Percentiles rank a stretch among this genome's conserved stretches.
Conservation (phyloP, 2,113 vertebrate genomes). For the Brienomyrus longianalis region DNA sequence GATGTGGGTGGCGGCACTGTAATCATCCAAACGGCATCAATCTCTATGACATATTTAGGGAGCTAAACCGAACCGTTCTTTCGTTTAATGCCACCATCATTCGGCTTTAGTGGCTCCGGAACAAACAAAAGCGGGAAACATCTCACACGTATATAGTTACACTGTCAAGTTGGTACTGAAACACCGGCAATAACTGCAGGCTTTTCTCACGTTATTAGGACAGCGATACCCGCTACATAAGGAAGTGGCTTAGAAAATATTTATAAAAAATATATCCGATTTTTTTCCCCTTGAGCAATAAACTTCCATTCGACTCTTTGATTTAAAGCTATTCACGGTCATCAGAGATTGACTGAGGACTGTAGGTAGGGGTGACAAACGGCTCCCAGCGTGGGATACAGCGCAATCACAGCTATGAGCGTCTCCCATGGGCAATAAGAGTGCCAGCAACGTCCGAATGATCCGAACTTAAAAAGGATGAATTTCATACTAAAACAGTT, state of each 20-base stretch:
- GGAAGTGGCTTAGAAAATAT: neutral
- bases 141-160: neutral
- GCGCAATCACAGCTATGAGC: neutral
- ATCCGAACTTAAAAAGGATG: neutral
- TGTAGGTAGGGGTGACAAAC: neutral
- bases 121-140: neutral
- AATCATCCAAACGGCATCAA: neutral
- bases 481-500: conserved; percentile 7
- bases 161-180: neutral
- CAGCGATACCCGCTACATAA: neutral
- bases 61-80: neutral
- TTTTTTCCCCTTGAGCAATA: neutral
- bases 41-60: neutral
- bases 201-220: neutral
- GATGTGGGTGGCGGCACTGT: neutral
- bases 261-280: neutral
- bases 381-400: neutral
- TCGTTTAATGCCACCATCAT: neutral
- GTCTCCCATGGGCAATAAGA: neutral
- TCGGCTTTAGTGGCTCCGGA: neutral
- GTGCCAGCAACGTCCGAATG: neutral
- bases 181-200: neutral
- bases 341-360: neutral
- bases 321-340: neutral
- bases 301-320: neutral